These are phyloP conservation scores for Euzophera pinguis DNA, from an alignment of 2,888 invertebrate genomes.

Conservation along the genomic window DNA sequence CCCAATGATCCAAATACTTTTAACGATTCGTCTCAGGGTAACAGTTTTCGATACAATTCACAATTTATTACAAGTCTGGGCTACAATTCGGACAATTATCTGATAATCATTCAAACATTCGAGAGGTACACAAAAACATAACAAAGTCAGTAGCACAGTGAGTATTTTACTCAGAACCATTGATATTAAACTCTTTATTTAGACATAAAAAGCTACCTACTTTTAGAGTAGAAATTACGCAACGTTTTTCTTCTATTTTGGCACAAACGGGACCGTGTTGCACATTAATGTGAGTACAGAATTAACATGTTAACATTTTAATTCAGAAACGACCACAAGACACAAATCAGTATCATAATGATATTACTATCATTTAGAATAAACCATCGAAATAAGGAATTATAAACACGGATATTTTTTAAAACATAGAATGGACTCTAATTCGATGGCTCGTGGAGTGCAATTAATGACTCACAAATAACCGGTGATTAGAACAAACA, in stretches of 20 bases:
- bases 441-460: no score
- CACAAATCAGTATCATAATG: no score
- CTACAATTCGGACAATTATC: conserved; percentile 7
- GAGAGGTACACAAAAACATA: not conserved
- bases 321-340: no score
- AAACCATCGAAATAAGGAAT: no score
- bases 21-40: not conserved
- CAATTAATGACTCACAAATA: no score
- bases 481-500: no score
- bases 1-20: not conserved
- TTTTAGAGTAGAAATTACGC: conserved; percentile 13
- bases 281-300: not conserved
- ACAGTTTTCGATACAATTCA: not conserved
- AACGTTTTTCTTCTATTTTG: conserved; percentile 18
- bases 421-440: no score
- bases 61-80: not conserved
- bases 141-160: conserved; percentile 11
- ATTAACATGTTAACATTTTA: not conserved
- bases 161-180: not conserved
- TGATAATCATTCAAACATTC: not conserved
- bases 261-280: conserved; percentile 6
- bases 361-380: no score
- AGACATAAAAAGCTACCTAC: conserved; percentile 5
- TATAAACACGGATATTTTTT: no score
- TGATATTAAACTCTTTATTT: conserved; percentile 6